Evolutionary conservation across 2,888 invertebrate species (phyloP).

Genomic region (Neoitamus cyanurus): DNA sequence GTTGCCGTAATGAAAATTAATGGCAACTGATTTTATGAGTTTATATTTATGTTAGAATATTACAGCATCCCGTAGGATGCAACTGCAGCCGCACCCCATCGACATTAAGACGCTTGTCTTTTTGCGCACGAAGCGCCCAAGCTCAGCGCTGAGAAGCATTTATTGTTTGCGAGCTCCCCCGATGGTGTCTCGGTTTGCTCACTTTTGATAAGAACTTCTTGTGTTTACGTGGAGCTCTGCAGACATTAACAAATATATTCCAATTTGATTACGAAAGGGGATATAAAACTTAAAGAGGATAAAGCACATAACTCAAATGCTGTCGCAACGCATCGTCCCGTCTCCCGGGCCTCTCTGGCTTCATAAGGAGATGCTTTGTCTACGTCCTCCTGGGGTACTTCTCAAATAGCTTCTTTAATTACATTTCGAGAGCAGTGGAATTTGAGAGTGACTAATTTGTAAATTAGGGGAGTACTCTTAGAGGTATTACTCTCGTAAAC

Average conservation of each 20-base stretch:
- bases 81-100: conserved; percentile 20
- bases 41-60: conserved; percentile 50
- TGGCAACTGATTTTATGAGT: conserved; percentile 49
- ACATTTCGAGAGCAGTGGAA: neutral
- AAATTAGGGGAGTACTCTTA: neutral
- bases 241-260: conserved; percentile 39
- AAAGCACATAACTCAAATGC: neutral
- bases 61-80: conserved; percentile 4
- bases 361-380: neutral
- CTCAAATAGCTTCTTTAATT: neutral
- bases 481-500: neutral
- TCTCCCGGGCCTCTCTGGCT: neutral
- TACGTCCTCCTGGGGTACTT: neutral
- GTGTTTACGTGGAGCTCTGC: neutral
- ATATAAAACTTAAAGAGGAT: neutral
- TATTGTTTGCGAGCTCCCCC: conserved; percentile 4
- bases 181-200: conserved; percentile 30
- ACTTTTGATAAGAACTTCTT: conserved; percentile 37
- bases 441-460: neutral
- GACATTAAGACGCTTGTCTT: neutral
- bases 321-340: neutral
- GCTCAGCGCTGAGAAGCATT: neutral
- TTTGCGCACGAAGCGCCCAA: neutral
- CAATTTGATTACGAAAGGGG: conserved; percentile 25
- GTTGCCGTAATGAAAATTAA: conserved; percentile 50